Evolutionary conservation across 1,140 invertebrate genomes (phyloP), one percentile per base, ranked within the genome.

Genomic region (Tachypleus tridentatus): DNA sequence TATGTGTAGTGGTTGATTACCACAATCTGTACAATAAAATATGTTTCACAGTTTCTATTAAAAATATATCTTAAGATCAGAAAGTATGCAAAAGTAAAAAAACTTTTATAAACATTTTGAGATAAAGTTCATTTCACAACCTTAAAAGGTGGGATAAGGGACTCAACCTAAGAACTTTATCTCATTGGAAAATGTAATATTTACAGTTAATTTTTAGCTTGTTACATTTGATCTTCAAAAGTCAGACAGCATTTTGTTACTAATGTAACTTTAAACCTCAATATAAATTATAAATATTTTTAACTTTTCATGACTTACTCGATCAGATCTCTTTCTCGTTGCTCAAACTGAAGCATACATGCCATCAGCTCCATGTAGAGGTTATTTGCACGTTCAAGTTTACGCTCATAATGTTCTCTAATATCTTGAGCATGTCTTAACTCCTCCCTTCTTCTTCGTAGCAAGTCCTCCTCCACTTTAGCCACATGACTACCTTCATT

Each of bases 391-490:
- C 88, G 82, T 64, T 92, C 87, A 58, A 98, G 77, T 76, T 96
- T 96, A 59, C 88, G 81, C 76, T 97, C 90, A 74, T 97, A 98
- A 62, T 93, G 86, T 73, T 91, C 86, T 57, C 90, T 81, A 47
- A 96, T 89, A 74, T 96, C 91, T 73, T 93, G 86, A 62, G 92
- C 91, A 74, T 92, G 88, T 62, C 86, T 85, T 68, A 93, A 77
- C 73, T 94, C 91, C 67, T 89, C 86, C 68, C 88, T 85, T 48
- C 90, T 79, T 68, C 84, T 82, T 67, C 84, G 82, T 60, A 89
- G 85, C 47, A 90, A 75, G 72, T 90, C 88, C 66, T 87, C 85
- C 73, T 79, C 79, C 81, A 85, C 72, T 64, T 85, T 82, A 49
- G 84, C 84, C 70, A 84, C 82, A 70, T 83, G 82, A 62, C 79